Evolutionary conservation across 2,797 vertebrate species (phyloP), one percentile per base, ranked within the genome.

Genomic region (Myripristis murdjan): DNA sequence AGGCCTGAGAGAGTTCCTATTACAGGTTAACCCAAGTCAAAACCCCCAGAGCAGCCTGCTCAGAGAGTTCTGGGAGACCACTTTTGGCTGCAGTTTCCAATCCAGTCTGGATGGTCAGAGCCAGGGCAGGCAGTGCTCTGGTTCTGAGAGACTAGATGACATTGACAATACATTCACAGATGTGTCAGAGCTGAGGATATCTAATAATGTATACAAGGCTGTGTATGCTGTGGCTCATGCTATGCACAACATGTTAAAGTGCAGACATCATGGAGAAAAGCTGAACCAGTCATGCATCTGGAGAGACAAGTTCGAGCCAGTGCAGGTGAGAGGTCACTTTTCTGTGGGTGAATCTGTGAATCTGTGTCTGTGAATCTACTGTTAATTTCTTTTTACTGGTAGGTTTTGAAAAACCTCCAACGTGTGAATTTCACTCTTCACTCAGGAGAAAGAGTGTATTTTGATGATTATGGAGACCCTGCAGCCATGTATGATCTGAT

Each of bases 181-280:
- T 55, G 92, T 93, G 18, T 93, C 94, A 56, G 90, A 94, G 64
- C 81, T 95, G 5, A 88, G 94, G 67, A 93, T 95, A 73, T 92
- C 94, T 6, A 91, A 92, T 73, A 95, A 94, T 62, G 93, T 95
- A 23, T 95, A 95, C 41, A 95, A 94, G 61, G 92, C 93, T 18
- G 92, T 93, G 11, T 94, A 95, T 63, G 86, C 92, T 58, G 84
- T 91, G 60, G 94, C 92, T 64, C 75, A 95, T 33, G 90, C 93
- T 4, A 39, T 94, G 11, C 87, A 92, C 4, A 81, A 79, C 63
- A 75, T 87, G 68, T 63, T 94, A 24, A 77, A 70, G 48, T 94
- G 93, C 75, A 75, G 64, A 64, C 20, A 62, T 43, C 64, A n/a
- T 18, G 44, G 61, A 39, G 52, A 73, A 5, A 23, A 20, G 1